Evolutionary conservation across 2,113 vertebrate species (phyloP), one percentile per base, ranked within the genome.

Genomic region (Malurus alboscapulatus): DNA sequence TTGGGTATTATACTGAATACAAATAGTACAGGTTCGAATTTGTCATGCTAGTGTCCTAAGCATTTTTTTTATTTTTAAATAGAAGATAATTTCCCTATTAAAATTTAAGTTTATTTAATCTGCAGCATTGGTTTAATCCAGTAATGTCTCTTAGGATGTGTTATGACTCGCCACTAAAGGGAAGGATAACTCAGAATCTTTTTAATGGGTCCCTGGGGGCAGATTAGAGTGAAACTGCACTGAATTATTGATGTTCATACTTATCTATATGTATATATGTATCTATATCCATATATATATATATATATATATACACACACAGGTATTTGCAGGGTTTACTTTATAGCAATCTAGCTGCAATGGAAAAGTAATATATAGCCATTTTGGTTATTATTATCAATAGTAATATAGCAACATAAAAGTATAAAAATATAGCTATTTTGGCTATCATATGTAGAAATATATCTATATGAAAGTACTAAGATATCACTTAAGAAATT

Each of bases 91-190:
- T 48, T 4, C 5, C 15, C 4, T 17, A 13, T 73, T 66, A 76
- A 93, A 86, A 74, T 77, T 45, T 26, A 82, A 20, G 30, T 68
- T 61, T 62, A 32, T 66, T 88, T 58, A 40, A 78, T 54, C 45
- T 63, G 34, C 9, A 65, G 3, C 9, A 36, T 69, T 92, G 17
- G 10, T 48, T 88, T 80, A 6, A 80, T 21, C 12, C 18, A 47
- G 8, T 58, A 85, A 65, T n/a, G 6, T 62, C 9, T 85, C 17
- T 71, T 54, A 32, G 11, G 2, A 2, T 16, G 4, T 22, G 5
- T 50, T 50, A 22, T 32, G 44, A 65, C 17, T 7, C 0, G 0
- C 5, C 6, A 11, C 18, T 2, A 3, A 42, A 65, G 42, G 36
- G 26, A 42, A 57, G 25, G 6, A 11, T 36, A 55, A 17, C 25